Evolutionary conservation across 2,797 vertebrate species (phyloP).

Genomic region (Chelidonichthys spinosus): DNA sequence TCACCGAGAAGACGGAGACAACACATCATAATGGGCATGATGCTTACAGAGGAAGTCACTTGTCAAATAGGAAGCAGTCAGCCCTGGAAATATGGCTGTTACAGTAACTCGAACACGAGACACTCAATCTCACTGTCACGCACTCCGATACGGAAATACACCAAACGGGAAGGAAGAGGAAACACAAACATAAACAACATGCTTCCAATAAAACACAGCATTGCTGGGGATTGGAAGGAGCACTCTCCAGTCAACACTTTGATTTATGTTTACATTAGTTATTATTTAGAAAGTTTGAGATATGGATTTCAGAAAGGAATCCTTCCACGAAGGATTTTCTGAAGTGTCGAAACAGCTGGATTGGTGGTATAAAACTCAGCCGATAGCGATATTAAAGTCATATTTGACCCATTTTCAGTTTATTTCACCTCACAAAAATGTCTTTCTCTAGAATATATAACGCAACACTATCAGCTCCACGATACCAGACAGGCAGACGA

Average conservation of each 20-base stretch:
- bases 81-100: conserved; percentile 45
- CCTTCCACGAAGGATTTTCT: too few species aligned
- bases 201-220: too few species aligned
- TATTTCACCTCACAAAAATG: too few species aligned
- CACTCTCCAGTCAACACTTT: too few species aligned
- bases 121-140: conserved; percentile 27
- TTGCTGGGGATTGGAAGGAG: too few species aligned
- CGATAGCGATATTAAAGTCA: not conserved
- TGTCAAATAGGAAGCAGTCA: conserved; percentile 59
- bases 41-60: conserved; percentile 56
- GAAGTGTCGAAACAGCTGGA: too few species aligned
- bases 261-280: too few species aligned
- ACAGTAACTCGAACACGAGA: conserved; percentile 45
- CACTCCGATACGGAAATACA: conserved; percentile 22
- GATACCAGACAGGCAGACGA: not conserved
- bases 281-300: too few species aligned
- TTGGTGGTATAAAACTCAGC: too few species aligned
- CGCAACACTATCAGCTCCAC: too few species aligned
- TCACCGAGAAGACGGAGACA: conserved; percentile 49
- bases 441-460: too few species aligned
- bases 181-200: not conserved
- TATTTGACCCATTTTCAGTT: not conserved
- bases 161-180: conserved; percentile 5
- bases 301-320: too few species aligned
- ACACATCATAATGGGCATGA: conserved; percentile 50